Conservation (phyloP, 2,888 invertebrate genomes). For the Brachypalpus laphriformis region DNA sequence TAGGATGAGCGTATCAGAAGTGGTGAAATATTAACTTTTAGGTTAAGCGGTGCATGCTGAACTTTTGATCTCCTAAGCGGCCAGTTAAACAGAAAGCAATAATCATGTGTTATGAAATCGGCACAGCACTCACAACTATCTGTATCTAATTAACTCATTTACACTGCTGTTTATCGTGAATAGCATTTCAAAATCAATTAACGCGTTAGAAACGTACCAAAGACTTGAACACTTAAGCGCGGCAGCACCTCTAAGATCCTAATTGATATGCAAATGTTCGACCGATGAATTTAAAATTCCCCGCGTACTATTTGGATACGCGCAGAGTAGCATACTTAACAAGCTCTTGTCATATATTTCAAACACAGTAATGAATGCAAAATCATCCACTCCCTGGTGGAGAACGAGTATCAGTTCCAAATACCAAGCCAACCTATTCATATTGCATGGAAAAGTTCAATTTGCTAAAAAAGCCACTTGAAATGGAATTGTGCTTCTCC, state of each 20-base stretch:
- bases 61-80: too few relatives aligned
- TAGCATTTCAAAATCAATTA: slow-evolving; percentile 31
- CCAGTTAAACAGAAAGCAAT: background rate
- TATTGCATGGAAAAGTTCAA: slow-evolving; percentile 12
- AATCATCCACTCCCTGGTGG: background rate
- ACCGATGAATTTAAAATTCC: slow-evolving; percentile 18
- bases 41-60: too few relatives aligned
- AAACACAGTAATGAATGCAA: background rate
- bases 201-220: background rate
- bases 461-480: background rate
- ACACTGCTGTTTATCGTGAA: slow-evolving; percentile 16
- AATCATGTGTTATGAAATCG: background rate
- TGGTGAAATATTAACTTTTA: too few relatives aligned
- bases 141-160: slow-evolving; percentile 8
- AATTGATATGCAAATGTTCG: background rate
- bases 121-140: background rate
- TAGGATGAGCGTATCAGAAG: too few relatives aligned
- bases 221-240: background rate
- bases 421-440: background rate
- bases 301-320: background rate
- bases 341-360: background rate
- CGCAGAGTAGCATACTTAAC: background rate
- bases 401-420: background rate
- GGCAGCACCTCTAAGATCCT: background rate
- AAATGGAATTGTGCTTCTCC: background rate